Conservation (phyloP, 2,797 vertebrate genomes). For the Trachurus trachurus region DNA sequence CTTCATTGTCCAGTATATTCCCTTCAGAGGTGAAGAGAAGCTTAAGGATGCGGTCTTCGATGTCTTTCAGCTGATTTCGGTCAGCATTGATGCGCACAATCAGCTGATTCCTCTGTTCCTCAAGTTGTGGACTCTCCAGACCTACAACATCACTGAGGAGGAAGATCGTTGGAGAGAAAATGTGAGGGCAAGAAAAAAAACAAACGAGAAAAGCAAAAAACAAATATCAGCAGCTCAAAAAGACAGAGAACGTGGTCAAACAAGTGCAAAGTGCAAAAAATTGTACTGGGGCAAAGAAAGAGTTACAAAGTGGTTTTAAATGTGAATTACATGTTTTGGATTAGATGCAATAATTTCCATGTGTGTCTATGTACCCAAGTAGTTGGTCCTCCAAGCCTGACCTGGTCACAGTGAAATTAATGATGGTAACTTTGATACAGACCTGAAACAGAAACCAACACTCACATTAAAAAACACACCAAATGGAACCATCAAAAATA, state of each 20-base stretch:
- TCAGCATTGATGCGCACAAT: constrained; percentile 87
- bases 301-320: background rate
- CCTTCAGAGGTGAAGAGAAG: constrained; percentile 89
- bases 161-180: background rate
- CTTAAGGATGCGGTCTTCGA: constrained; percentile 89
- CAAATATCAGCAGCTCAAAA: background rate
- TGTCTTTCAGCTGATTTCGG: constrained; percentile 88
- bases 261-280: background rate
- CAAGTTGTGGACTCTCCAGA: constrained; percentile 89
- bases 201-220: background rate
- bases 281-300: background rate
- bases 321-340: background rate
- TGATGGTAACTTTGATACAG: constrained; percentile 94
- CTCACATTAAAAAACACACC: background rate
- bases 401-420: constrained; percentile 93
- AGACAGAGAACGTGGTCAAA: background rate
- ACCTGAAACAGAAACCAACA: constrained; percentile 79
- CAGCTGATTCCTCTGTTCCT: constrained; percentile 88
- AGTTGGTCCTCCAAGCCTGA: constrained; percentile 92
- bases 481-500: background rate
- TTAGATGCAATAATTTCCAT: background rate
- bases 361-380: constrained; percentile 84
- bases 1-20: constrained; percentile 89
- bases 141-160: constrained; percentile 85
- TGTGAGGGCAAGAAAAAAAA: background rate